These are phyloP conservation scores for Cryptus viduatorius DNA, from an alignment of 2,888 invertebrate species.

Conservation along the genomic window DNA sequence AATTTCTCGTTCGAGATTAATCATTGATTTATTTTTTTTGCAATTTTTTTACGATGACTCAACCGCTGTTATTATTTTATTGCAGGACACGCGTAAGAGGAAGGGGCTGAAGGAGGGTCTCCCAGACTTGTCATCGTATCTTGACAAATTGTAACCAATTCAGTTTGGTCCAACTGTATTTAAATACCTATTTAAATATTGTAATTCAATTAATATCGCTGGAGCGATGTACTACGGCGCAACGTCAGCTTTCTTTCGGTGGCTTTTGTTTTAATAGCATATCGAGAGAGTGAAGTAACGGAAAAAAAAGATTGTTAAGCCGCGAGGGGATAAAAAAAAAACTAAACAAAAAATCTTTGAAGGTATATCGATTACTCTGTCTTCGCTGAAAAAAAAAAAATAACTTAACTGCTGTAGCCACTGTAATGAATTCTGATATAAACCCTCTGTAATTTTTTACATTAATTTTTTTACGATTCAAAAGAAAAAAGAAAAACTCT, in stretches of 20 bases:
- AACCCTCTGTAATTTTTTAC: conserved; percentile 71
- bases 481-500: conserved; percentile 24
- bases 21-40: conserved; percentile 74
- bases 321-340: conserved; percentile 46
- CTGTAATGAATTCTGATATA: conserved; percentile 70
- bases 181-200: conserved; percentile 84
- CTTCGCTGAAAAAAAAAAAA: conserved; percentile 58
- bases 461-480: conserved; percentile 70
- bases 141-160: conserved; percentile 98
- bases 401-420: conserved; percentile 63
- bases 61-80: conserved; percentile 72
- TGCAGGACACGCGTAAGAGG: conserved; percentile 97
- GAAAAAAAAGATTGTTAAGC: conserved; percentile 45
- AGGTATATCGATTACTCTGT: conserved; percentile 56
- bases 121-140: conserved; percentile 96
- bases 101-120: conserved; percentile 99
- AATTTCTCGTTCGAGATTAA: conserved; percentile 58
- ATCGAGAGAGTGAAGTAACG: conserved; percentile 52
- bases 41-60: not conserved
- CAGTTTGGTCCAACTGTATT: conserved; percentile 79
- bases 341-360: conserved; percentile 37
- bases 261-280: conserved; percentile 69
- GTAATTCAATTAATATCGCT: conserved; percentile 81
- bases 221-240: conserved; percentile 64
- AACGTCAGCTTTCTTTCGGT: conserved; percentile 69